phyloP scores from a whole-genome alignment of 2,888 invertebrate species.

The Coelinius sp. region DNA sequence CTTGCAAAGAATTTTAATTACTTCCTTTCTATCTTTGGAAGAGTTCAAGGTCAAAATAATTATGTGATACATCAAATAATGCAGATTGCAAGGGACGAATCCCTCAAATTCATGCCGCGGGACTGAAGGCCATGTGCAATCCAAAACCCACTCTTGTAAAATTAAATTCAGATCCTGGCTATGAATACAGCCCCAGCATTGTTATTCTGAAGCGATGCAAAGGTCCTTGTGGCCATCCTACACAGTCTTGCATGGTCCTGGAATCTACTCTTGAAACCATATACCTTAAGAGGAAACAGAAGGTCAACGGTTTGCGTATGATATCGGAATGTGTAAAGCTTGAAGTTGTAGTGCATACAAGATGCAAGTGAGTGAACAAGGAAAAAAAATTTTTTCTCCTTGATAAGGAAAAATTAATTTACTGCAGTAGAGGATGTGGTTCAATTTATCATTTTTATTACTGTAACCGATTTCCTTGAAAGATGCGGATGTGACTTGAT shows the following conservation, averaged over 20 bases:
- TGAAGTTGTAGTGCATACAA: constrained; percentile 42
- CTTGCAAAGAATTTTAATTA: no score
- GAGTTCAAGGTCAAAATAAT: background rate
- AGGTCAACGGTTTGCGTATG: background rate
- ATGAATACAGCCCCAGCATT: constrained; percentile 38
- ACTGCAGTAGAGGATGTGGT: background rate
- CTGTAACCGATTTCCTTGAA: background rate
- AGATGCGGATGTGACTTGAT: constrained; percentile 45
- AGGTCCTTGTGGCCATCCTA: constrained; percentile 38
- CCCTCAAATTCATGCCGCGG: constrained; percentile 12
- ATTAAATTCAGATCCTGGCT: constrained; percentile 34
- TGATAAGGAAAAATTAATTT: background rate
- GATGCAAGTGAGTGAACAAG: constrained; percentile 46
- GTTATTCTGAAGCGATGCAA: constrained; percentile 42
- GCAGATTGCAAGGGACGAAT: constrained; percentile 32
- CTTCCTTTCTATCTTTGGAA: no score
- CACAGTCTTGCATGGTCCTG: constrained; percentile 41
- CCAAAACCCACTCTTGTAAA: constrained; percentile 40
- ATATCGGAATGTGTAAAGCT: constrained; percentile 35
- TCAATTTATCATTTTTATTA: constrained; percentile 11
- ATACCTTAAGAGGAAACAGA: constrained; percentile 23
- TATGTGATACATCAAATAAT: background rate
- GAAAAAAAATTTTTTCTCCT: background rate
- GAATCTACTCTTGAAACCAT: background rate
- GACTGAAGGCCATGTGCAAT: constrained; percentile 34